Base-by-base conservation (phyloP, 2,888 invertebrate species). In the Epistrophella euchroma region DNA sequence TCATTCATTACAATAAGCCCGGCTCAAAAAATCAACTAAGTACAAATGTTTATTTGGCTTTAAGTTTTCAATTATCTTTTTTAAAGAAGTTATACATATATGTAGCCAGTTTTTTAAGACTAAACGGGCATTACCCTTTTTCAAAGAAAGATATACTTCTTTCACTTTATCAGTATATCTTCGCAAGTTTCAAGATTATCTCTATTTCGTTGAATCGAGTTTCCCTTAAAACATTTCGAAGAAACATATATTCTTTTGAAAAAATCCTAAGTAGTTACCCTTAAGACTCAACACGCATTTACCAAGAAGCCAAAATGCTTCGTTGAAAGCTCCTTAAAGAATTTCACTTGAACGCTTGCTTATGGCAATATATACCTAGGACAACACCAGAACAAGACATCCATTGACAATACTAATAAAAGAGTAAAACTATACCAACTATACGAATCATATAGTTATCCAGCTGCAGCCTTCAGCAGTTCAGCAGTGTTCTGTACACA, bases 351-450 rank as follows among this genome's bases (percentile, higher is more conserved):
- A 32, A 47, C 17, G 22, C 52, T 15, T 25, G 0, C 9, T 55
- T 55, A 6, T 0, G n/a, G 55, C n/a, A 55, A 32, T n/a, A 35
- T 6, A 28, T 28, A 28, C 28, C 28, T 28, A 45, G 11, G 32
- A 13, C 37, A 73, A 17, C 35, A 73, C 22, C 25, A 62, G n/a
- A 43, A 40, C 22, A 62, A 62, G 60, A 40, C 10, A 40, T 22
- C 37, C 35, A 60, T 52, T 60, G 50, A 40, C 62, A 74, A 55
- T 17, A 40, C 47, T 73, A 64, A 74, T 74, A 32, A 62, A 62
- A 40, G 32, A 15, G 45, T 32, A 17, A 17, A 73, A 74, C n/a
- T n/a, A 62, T 28, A 40, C 7, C 28, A 70, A 40, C 52, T n/a
- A 52, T 22, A 37, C 22, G n/a, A n/a, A 17, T 7, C 17, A 43